Evolutionary conservation across 2,888 invertebrate genomes (phyloP), one percentile per base, ranked within the genome.

Genomic region (Ochropleura plecta): DNA sequence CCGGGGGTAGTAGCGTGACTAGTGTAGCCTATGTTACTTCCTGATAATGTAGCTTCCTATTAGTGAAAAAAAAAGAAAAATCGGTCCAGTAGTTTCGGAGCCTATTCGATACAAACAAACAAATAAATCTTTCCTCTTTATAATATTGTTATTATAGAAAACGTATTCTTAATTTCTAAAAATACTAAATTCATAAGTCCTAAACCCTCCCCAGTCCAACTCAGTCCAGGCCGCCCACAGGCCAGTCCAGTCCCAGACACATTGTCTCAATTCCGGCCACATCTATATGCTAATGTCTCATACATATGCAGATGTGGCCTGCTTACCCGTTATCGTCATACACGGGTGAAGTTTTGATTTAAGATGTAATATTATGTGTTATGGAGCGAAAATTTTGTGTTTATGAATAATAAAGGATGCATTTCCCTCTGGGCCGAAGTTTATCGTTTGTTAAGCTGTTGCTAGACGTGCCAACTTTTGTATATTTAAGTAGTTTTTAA

Each of bases 281-380:
- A 87, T 87, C 77, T 87, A 79, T 77, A 88, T 87, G 88, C 67
- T 73, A 88, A 88, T 88, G 49, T 48, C 60, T 85, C 88, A 85
- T 87, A 74, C 77, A 85, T 86, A 87, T 85, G 86, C 73, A 82
- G 75, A 88, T 82, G 30, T 30, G 49, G 57, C 62, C 67, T 83
- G 78, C 74, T 88, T 77, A 77, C 48, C 51, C 72, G 73, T 64
- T 70, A 74, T 78, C 78, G 60, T 73, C 68, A 76, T 70, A 67
- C 68, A 66, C 44, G 20, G 40, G 63, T 44, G 44, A 59, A 80
- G 66, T 81, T 87, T 80, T 78, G 72, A 87, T 80, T 73, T 74
- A 48, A 65, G 40, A 51, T 20, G 40, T 53, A 20, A 42, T 30
- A 66, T 63, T 7, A 42, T 66, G n/a, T 64, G 57, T 44, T 42